Evolutionary conservation across 2,797 vertebrate species (phyloP).

Genomic region (Sciurus carolinensis): DNA sequence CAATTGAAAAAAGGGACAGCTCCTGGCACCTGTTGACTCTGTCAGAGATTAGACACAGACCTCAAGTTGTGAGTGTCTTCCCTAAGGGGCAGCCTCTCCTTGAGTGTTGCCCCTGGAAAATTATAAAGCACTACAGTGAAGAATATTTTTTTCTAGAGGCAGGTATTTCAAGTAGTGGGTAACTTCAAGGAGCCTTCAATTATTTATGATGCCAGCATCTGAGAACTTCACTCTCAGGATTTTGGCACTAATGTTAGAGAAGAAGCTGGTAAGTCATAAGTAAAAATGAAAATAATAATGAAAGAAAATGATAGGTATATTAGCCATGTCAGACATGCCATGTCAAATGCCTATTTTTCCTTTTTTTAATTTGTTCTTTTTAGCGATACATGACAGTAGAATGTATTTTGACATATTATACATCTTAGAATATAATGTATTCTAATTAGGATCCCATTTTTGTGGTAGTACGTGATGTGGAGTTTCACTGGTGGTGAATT

Average conservation of each 20-base stretch:
- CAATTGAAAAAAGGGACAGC: neutral
- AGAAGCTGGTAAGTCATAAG: neutral
- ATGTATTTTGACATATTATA: too few relatives aligned
- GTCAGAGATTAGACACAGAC: neutral
- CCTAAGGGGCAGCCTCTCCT: neutral
- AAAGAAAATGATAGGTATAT: neutral
- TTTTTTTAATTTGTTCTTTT: neutral
- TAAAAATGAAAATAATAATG: conserved; percentile 18
- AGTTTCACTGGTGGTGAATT: too few relatives aligned
- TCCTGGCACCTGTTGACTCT: neutral
- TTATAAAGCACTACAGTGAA: neutral
- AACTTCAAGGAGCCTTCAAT: neutral
- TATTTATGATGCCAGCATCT: neutral
- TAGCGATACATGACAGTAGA: too few relatives aligned
- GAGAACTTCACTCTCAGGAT: neutral
- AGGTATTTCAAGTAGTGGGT: neutral
- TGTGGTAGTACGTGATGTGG: too few relatives aligned
- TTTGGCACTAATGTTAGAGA: conserved; percentile 13
- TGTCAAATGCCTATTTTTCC: neutral
- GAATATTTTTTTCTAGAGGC: neutral
- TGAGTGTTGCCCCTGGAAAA: neutral
- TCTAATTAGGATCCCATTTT: too few relatives aligned
- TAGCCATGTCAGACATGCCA: neutral
- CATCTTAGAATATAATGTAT: too few relatives aligned
- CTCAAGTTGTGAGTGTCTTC: neutral